Conservation (phyloP, 2,797 vertebrate species). For the Notamacropus eugenii region DNA sequence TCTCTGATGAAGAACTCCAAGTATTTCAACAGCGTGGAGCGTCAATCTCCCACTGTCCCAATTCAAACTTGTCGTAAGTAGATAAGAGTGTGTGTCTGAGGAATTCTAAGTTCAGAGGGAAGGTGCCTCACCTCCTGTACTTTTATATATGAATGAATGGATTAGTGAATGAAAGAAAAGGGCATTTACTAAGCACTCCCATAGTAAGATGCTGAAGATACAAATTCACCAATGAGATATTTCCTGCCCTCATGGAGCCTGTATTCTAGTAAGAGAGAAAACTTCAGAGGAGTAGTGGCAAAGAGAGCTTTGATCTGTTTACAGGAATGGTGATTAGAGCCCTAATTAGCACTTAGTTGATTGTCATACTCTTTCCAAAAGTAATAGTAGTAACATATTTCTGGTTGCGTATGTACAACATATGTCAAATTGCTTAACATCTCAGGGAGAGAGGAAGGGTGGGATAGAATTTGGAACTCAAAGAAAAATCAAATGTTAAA, state of each 20-base stretch:
- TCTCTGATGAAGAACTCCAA: slow-evolving; percentile 86
- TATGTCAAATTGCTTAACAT: not conserved
- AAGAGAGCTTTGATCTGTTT: not conserved
- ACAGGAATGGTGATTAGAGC: not conserved
- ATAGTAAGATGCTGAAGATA: not conserved
- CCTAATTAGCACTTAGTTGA: not conserved
- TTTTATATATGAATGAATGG: not conserved
- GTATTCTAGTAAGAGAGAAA: not conserved
- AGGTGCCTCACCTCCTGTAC: slow-evolving; percentile 18
- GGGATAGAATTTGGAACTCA: not conserved
- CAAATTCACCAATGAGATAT: not conserved
- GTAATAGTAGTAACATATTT: not conserved
- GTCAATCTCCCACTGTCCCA: slow-evolving; percentile 87
- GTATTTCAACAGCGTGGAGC: slow-evolving; percentile 85
- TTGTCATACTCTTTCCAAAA: not conserved
- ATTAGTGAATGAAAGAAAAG: not conserved
- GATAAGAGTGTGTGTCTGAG: not conserved
- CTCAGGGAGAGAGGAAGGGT: not conserved
- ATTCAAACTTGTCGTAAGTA: slow-evolving; percentile 89
- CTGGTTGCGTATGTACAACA: not conserved
- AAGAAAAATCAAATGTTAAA: not conserved
- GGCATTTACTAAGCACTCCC: not conserved
- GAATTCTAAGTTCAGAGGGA: not conserved
- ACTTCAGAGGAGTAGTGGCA: not conserved
- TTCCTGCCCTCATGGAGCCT: not conserved